Evolutionary conservation across 2,888 invertebrate species (phyloP).

Genomic region (Conops quadrifasciatus): DNA sequence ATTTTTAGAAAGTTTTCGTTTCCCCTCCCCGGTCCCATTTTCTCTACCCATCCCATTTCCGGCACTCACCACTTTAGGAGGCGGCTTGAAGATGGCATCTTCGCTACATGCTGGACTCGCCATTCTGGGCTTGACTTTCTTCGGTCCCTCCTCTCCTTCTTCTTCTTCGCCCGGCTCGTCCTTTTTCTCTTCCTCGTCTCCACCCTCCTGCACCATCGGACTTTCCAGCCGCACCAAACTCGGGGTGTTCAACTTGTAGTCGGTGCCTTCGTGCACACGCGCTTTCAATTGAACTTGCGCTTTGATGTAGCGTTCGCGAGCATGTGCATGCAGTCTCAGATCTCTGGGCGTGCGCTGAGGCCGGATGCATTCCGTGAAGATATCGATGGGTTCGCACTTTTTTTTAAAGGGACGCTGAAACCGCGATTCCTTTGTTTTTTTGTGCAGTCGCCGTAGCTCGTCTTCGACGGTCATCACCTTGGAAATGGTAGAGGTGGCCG

Average conservation of each 20-base stretch:
- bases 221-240: conserved; percentile 51
- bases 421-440: conserved; percentile 53
- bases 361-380: conserved; percentile 51
- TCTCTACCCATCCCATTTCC: too few relatives aligned
- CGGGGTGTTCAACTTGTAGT: conserved; percentile 37
- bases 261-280: conserved; percentile 49
- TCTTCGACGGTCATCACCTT: conserved; percentile 58
- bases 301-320: conserved; percentile 51
- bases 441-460: conserved; percentile 54
- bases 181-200: conserved; percentile 42
- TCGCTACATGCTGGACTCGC: conserved; percentile 55
- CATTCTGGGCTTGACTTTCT: conserved; percentile 46
- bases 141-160: conserved; percentile 28
- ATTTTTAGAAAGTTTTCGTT: too few relatives aligned
- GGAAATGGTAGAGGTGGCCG: conserved; percentile 49
- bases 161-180: conserved; percentile 44
- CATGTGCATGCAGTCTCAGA: conserved; percentile 48
- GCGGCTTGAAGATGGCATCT: conserved; percentile 52
- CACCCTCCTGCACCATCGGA: conserved; percentile 45
- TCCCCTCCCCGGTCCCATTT: too few relatives aligned
- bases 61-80: conserved; percentile 57
- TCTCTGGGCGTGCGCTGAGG: conserved; percentile 52
- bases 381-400: conserved; percentile 50
- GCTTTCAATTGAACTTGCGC: conserved; percentile 44
- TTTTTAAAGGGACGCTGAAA: conserved; percentile 48